These are phyloP conservation scores for Standfussiana lucernea DNA, from an alignment of 2,888 invertebrate species.

Conservation along the genomic window DNA sequence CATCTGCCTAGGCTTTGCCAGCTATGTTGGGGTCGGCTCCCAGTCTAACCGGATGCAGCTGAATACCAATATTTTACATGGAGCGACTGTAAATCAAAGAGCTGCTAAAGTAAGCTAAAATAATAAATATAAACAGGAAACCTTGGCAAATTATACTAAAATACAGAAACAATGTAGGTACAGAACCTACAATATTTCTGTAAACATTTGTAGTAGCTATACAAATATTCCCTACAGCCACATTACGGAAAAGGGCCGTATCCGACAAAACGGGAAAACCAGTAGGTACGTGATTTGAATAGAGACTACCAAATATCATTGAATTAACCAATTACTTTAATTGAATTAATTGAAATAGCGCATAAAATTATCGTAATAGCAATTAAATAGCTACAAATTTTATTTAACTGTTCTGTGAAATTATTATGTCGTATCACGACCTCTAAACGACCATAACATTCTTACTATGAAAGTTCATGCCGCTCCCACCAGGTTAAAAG, in stretches of 20 bases:
- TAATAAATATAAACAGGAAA: constrained; percentile 29
- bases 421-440: neutral
- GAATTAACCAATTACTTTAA: constrained; percentile 65
- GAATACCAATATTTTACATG: too few species aligned
- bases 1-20: too few species aligned
- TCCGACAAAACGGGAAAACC: constrained; percentile 52
- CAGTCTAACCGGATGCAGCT: too few species aligned
- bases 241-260: constrained; percentile 49
- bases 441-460: neutral
- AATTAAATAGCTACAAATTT: constrained; percentile 45
- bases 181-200: constrained; percentile 36
- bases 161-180: constrained; percentile 29
- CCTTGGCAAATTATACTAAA: constrained; percentile 1
- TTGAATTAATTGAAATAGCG: constrained; percentile 66
- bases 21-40: too few species aligned
- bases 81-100: too few species aligned
- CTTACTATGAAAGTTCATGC: neutral
- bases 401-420: neutral
- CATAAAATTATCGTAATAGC: constrained; percentile 58
- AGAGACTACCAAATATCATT: constrained; percentile 52
- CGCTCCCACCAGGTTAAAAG: neutral
- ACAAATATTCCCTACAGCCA: constrained; percentile 48
- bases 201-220: constrained; percentile 37
- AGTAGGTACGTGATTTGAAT: constrained; percentile 69
- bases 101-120: neutral